Conservation (phyloP, 2,797 vertebrate genomes). For the Columba guinea region DNA sequence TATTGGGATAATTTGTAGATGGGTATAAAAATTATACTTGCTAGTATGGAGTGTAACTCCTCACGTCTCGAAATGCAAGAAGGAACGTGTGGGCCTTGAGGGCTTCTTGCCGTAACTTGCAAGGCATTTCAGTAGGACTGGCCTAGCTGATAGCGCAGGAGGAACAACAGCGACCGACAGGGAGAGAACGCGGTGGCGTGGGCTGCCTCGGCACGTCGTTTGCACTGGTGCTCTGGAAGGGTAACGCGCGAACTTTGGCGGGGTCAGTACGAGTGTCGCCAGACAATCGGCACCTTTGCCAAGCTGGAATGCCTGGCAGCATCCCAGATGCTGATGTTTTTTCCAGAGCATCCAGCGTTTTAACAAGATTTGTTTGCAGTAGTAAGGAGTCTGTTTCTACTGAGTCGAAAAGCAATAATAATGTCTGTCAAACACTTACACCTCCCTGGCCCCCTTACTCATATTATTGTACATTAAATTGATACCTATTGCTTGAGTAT, state of each 20-base stretch:
- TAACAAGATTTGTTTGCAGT: neutral
- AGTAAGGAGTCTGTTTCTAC: neutral
- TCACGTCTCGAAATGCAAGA: neutral
- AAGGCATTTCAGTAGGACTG: neutral
- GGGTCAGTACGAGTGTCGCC: neutral
- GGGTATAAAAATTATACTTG: neutral
- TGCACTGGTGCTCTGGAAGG: neutral
- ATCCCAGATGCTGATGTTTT: neutral
- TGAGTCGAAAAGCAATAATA: neutral
- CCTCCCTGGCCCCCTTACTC: accelerated
- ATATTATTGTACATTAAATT: neutral
- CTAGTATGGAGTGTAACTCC: neutral
- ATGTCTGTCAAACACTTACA: neutral
- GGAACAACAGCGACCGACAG: neutral
- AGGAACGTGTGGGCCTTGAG: neutral
- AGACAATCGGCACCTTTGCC: neutral
- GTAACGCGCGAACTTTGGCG: neutral
- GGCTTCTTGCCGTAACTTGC: neutral
- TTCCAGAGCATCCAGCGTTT: neutral
- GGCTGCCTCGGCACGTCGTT: neutral
- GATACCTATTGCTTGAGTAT: neutral
- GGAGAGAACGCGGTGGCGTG: neutral
- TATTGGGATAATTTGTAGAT: neutral
- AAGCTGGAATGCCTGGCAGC: neutral
- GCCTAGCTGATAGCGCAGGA: neutral